phyloP scores from a whole-genome alignment of 2,113 vertebrate species.

The Brachirus orientalis region DNA sequence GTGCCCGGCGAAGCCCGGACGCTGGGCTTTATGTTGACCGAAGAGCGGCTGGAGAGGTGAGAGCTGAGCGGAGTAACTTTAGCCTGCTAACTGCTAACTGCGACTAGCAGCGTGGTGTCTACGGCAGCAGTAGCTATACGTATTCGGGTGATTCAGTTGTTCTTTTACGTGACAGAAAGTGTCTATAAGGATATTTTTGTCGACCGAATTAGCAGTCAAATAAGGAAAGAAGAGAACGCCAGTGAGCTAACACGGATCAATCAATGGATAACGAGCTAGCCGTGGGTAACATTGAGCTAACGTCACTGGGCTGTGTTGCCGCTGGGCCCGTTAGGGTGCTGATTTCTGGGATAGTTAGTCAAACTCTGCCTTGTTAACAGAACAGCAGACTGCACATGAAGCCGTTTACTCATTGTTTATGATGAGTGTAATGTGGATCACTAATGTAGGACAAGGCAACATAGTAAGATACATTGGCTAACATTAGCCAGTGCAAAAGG shows the following conservation, averaged over 20 bases:
- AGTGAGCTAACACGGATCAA: conserved; percentile 43
- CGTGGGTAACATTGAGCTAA: conserved; percentile 40
- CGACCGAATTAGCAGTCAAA: neutral
- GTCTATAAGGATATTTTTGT: neutral
- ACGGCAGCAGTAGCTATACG: neutral
- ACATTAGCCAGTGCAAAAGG: conserved; percentile 10
- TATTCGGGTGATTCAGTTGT: too few relatives aligned
- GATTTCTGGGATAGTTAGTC: conserved; percentile 17
- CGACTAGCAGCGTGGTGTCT: conserved; percentile 35
- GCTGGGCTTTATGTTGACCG: conserved; percentile 52
- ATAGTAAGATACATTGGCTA: neutral
- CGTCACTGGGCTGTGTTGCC: conserved; percentile 11
- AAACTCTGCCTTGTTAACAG: neutral
- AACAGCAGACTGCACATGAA: neutral
- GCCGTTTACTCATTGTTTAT: neutral
- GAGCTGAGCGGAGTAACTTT: conserved; percentile 57
- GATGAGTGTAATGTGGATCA: neutral
- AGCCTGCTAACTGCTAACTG: conserved; percentile 66
- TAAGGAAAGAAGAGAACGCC: neutral
- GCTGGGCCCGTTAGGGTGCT: conserved; percentile 37
- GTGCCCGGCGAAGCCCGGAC: conserved; percentile 13
- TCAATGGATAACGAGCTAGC: conserved; percentile 70
- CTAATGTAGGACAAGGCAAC: neutral
- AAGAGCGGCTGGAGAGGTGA: conserved; percentile 56
- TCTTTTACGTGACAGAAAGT: neutral